Evolutionary conservation across 1,140 invertebrate species (phyloP).

Genomic region (Caerostris darwini): DNA sequence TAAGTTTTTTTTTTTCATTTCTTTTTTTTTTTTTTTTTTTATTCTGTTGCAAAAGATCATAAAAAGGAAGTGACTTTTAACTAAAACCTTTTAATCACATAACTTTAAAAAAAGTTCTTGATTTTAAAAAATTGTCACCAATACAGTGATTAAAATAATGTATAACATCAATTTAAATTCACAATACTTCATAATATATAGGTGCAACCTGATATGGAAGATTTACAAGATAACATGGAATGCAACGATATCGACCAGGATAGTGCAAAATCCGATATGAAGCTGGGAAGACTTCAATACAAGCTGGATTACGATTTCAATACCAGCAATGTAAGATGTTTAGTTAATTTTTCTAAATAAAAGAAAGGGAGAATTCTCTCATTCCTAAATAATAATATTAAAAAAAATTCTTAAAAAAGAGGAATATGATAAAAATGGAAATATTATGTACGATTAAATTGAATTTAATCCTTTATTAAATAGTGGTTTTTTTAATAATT

Average conservation of each 20-base stretch:
- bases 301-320: slow-evolving; percentile 99
- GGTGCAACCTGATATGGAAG: slow-evolving; percentile 99
- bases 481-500: too few relatives aligned
- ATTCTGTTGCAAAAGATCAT: too few relatives aligned
- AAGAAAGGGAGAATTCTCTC: too few relatives aligned
- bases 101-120: not conserved
- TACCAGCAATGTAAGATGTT: slow-evolving; percentile 89
- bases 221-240: slow-evolving; percentile 97
- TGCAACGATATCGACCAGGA: slow-evolving; percentile 93
- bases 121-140: not conserved
- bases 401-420: too few relatives aligned
- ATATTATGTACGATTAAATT: too few relatives aligned
- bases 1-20: too few relatives aligned
- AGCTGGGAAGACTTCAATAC: slow-evolving; percentile 96
- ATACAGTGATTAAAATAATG: not conserved
- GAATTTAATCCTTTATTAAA: too few relatives aligned
- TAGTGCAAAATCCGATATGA: slow-evolving; percentile 96
- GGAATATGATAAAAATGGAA: too few relatives aligned
- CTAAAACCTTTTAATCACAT: not conserved
- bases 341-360: not conserved
- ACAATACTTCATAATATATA: slow-evolving; percentile 81
- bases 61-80: not conserved
- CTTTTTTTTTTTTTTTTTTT: too few relatives aligned
- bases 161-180: not conserved
- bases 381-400: too few relatives aligned